Evolutionary conservation across 1,140 invertebrate species (phyloP).

Genomic region (Aethina tumida): DNA sequence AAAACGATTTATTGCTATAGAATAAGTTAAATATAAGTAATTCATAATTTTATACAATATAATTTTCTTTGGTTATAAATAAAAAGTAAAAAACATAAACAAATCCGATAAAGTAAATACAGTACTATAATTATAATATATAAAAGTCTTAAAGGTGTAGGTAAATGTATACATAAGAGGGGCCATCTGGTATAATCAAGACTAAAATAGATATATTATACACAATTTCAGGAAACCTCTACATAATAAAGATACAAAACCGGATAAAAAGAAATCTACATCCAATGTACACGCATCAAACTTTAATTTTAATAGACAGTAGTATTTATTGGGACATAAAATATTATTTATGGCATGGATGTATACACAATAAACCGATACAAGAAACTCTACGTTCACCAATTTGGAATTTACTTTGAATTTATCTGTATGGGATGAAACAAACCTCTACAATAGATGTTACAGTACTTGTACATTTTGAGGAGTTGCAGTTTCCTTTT

Average conservation of each 20-base stretch:
- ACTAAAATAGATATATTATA: conserved; percentile 35
- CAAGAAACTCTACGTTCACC: too few species aligned
- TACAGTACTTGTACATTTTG: too few species aligned
- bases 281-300: too few species aligned
- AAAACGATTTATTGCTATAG: conserved; percentile 17
- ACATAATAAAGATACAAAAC: conserved; percentile 28
- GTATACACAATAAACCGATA: too few species aligned
- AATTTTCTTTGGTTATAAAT: conserved; percentile 17
- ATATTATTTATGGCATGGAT: too few species aligned
- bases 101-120: conserved; percentile 22
- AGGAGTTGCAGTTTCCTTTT: too few species aligned
- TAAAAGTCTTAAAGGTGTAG: conserved; percentile 32
- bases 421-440: too few species aligned
- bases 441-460: too few species aligned
- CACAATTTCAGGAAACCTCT: conserved; percentile 32
- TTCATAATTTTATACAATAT: conserved; percentile 8
- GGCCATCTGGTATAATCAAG: conserved; percentile 32
- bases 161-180: conserved; percentile 32
- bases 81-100: conserved; percentile 21
- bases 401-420: too few species aligned
- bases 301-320: too few species aligned
- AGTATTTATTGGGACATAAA: too few species aligned
- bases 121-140: conserved; percentile 28
- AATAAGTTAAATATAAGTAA: conserved; percentile 15
- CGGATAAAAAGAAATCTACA: conserved; percentile 18